Percentiles rank a stretch among this genome's conserved stretches.
Evolutionary conservation across 1,140 invertebrate genomes (phyloP).

Genomic region (Neoseiulus cucumeris): DNA sequence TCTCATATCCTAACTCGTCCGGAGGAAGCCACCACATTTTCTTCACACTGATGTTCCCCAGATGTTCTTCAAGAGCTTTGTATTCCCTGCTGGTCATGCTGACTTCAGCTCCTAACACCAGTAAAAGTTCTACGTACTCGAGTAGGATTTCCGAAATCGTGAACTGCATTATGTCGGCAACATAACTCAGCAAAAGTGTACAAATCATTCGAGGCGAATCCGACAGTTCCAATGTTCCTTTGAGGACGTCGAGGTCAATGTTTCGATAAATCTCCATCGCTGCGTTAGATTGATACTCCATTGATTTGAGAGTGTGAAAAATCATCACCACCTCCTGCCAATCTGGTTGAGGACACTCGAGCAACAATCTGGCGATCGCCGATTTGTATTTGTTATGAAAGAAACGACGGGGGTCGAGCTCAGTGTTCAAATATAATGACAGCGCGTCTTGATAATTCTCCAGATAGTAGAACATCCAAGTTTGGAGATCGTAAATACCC

Average conservation of each 20-base stretch:
- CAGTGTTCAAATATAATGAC: not conserved
- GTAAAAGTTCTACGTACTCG: not conserved
- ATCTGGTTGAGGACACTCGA: not conserved
- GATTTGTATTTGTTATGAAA: not conserved
- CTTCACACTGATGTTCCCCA: not conserved
- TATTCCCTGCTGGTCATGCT: not conserved
- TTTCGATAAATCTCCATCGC: not conserved
- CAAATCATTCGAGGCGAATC: not conserved
- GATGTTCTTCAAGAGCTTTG: not conserved
- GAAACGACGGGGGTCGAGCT: not conserved
- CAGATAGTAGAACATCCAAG: not conserved
- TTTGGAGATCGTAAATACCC: not conserved
- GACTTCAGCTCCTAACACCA: not conserved
- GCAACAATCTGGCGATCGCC: not conserved
- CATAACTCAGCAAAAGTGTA: not conserved
- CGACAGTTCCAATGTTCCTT: not conserved
- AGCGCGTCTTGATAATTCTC: not conserved
- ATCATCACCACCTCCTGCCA: not conserved
- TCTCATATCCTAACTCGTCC: not conserved
- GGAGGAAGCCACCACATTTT: not conserved
- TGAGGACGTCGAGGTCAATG: not conserved
- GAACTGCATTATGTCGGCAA: not conserved
- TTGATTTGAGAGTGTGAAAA: not conserved
- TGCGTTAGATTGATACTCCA: not conserved
- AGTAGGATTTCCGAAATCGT: not conserved